phyloP scores from a whole-genome alignment of 2,888 invertebrate genomes.

The Agriotes lineatus region DNA sequence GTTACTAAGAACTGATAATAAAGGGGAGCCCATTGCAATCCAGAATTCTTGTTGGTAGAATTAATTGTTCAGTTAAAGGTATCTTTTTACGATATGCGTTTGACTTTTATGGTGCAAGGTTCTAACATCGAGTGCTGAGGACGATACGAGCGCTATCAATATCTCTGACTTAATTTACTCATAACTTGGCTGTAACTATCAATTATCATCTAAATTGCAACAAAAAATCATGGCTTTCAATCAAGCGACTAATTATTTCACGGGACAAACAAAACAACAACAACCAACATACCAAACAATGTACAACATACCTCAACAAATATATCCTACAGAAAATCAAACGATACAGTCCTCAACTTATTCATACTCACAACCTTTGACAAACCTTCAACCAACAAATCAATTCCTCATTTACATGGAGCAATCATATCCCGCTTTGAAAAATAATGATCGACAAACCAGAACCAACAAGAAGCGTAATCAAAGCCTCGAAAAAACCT shows the following conservation, averaged over 20 bases:
- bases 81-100: too few species aligned
- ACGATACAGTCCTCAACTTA: not conserved
- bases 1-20: too few species aligned
- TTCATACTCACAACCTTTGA: slow-evolving; percentile 11
- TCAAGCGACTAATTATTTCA: slow-evolving; percentile 1
- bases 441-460: slow-evolving; percentile 1
- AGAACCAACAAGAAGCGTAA: not conserved
- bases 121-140: not conserved
- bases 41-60: too few species aligned
- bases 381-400: slow-evolving; percentile 4
- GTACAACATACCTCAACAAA: slow-evolving; percentile 11
- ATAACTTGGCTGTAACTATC: not conserved
- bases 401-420: not conserved
- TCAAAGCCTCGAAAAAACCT: not conserved
- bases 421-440: not conserved
- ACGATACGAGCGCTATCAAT: not conserved
- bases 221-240: not conserved
- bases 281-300: slow-evolving; percentile 7
- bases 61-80: too few species aligned
- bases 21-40: too few species aligned
- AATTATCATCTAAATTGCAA: not conserved
- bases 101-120: not conserved
- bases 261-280: not conserved
- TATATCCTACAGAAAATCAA: not conserved
- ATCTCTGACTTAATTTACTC: not conserved